Base-by-base conservation (phyloP, 2,888 invertebrate genomes). In the Exephanes ischioxanthus region DNA sequence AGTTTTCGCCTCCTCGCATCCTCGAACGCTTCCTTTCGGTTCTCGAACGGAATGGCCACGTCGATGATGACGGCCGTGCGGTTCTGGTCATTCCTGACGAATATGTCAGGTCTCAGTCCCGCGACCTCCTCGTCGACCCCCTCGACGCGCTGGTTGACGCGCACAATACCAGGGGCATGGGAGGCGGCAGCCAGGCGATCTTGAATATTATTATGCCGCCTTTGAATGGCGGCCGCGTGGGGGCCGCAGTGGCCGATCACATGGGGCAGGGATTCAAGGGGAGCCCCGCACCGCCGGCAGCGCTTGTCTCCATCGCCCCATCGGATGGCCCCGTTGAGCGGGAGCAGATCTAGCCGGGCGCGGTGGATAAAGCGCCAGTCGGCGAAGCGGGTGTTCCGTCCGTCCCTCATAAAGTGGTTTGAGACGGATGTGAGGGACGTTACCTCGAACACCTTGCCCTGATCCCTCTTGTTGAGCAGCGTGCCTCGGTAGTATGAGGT, bases 31-130 rank as follows among this genome's bases (percentile, higher is more conserved):
- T 37, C 72, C 1, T 72, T 33, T 1, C 86, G 66, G 63, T 93
- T 92, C 71, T 93, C 92, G 63, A 93, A 93, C 0, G 91, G 88
- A 26, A 91, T 87, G 19, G 91, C 75, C 3, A 93, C 89, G 76
- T 93, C 92, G 4, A 92, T 80, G 5, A 93, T 90, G 53, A 63
- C 16, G 7, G 90, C 81, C 1, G n/a, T 76, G 37, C 85, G 86
- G 16, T 82, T 45, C 7, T n/a, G 51, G 45, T 90, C 90, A 71
- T 90, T 63, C 53, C 82, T 77, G 0, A 90, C 66, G 26, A 88
- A 86, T 1, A 89, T 84, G 81, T 90, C 89, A 0, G 89, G 88
- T 6, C 86, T 51, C 26, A 87, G 80, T 0, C 71, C 45, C 7
- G 78, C 83, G 2, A 79, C 33, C 7, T 80, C 85, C 0, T 63